Evolutionary conservation across 2,888 invertebrate species (phyloP), one percentile per base, ranked within the genome.

Genomic region (Bugulina stolonifera): DNA sequence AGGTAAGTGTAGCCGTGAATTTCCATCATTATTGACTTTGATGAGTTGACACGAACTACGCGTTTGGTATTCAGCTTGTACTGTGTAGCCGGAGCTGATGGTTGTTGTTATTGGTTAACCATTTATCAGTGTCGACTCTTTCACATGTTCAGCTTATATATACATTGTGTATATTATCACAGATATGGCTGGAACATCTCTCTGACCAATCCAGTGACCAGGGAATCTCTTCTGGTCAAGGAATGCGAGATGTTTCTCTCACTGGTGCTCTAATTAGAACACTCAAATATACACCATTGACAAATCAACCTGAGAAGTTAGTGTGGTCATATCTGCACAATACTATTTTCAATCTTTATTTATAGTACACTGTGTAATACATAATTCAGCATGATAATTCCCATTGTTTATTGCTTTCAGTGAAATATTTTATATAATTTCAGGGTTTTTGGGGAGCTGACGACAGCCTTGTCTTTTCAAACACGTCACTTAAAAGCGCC

Each of bases 141-240:
- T n/a, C n/a, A n/a, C n/a, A n/a, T n/a, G n/a, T n/a, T n/a, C n/a
- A n/a, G n/a, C n/a, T n/a, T n/a, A n/a, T n/a, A n/a, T n/a, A n/a
- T n/a, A n/a, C n/a, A n/a, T n/a, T n/a, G n/a, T n/a, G n/a, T n/a
- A n/a, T n/a, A n/a, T n/a, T n/a, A n/a, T n/a, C n/a, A n/a, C n/a
- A 64, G 64, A n/a, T 64, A 25, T 64, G 64, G 64, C n/a, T 64
- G 10, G 64, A 64, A 27, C 29, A 64, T 27, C n/a, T 64, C 25
- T 27, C 64, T 27, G 64, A 64, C 10, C 10, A 14, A 32, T 25
- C 25, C 64, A 64, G 32, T 64, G 14, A 14, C n/a, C 64, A 32
- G 5, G 27, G 34, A 3, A 32, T 14, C 5, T 32, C 64, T 14
- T 27, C 64, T 34, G 32, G 29, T 14, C 64, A 25, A 10, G 34